phyloP scores from a whole-genome alignment of 2,888 invertebrate species.

The Dryococelus australis region DNA sequence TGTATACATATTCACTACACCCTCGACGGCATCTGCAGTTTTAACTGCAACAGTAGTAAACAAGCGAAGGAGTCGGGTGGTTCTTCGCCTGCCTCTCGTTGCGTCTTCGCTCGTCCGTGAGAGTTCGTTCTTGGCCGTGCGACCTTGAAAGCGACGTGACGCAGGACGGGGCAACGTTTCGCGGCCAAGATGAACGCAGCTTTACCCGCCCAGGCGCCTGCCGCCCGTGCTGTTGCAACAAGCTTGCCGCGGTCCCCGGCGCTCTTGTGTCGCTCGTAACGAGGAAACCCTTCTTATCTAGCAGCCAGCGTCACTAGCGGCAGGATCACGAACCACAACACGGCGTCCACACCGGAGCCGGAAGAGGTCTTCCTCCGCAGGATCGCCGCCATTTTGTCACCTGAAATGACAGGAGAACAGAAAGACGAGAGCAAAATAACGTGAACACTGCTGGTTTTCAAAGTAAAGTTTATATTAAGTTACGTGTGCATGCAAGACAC shows the following conservation, averaged over 20 bases:
- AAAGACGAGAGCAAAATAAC: constrained; percentile 9
- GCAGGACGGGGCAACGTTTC: no score
- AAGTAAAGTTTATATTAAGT: no score
- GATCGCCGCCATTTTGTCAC: constrained; percentile 91
- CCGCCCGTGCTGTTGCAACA: no score
- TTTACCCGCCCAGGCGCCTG: no score
- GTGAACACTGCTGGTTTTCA: background rate
- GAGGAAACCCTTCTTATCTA: constrained; percentile 48
- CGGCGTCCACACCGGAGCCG: constrained; percentile 52
- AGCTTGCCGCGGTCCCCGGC: background rate
- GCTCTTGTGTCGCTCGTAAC: background rate
- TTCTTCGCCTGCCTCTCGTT: background rate
- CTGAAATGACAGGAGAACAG: constrained; percentile 62
- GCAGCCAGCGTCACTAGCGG: constrained; percentile 51
- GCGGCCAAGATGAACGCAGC: no score
- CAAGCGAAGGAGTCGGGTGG: background rate
- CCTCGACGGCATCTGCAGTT: background rate
- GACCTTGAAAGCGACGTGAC: no score
- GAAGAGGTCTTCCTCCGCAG: constrained; percentile 74
- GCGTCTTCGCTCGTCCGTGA: background rate
- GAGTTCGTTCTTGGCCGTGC: no score
- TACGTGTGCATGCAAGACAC: no score
- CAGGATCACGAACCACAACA: constrained; percentile 54
- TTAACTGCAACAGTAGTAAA: background rate
- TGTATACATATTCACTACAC: background rate